Conservation (phyloP, 1,140 invertebrate genomes). For the Frieseomelitta varia region DNA sequence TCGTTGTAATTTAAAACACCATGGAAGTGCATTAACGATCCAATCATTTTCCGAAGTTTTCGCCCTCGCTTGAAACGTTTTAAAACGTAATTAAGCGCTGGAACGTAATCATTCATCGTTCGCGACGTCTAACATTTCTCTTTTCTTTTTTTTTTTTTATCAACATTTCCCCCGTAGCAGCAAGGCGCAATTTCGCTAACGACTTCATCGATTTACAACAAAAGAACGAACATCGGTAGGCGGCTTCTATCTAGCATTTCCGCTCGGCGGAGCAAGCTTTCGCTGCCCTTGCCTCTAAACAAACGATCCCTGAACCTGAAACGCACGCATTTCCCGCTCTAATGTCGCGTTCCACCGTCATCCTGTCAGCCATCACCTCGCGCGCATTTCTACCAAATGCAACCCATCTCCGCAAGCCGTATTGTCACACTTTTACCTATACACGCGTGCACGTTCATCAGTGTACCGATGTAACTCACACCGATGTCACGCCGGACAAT, state of each 20-base stretch:
- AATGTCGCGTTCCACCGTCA: conserved; percentile 51
- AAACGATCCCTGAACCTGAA: conserved; percentile 49
- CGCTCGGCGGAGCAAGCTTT: conserved; percentile 48
- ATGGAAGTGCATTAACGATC: no score
- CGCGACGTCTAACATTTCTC: no score
- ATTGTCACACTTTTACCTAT: conserved; percentile 15
- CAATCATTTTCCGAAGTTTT: no score
- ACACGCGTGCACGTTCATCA: no score
- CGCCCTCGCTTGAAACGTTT: no score
- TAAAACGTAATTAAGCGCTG: no score
- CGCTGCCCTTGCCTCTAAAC: conserved; percentile 54
- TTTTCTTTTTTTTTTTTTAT: background rate
- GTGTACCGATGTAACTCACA: background rate
- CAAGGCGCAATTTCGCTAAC: background rate
- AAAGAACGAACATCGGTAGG: background rate
- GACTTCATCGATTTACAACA: background rate
- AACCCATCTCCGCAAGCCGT: background rate
- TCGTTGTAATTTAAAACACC: no score
- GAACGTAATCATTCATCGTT: background rate
- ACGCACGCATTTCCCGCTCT: conserved; percentile 49
- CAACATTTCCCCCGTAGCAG: background rate
- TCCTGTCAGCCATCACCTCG: background rate
- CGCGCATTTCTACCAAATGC: background rate
- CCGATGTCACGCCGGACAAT: background rate
- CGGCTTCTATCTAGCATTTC: conserved; percentile 41